Base-by-base conservation (phyloP, 2,113 vertebrate species). In the Cariama cristata region DNA sequence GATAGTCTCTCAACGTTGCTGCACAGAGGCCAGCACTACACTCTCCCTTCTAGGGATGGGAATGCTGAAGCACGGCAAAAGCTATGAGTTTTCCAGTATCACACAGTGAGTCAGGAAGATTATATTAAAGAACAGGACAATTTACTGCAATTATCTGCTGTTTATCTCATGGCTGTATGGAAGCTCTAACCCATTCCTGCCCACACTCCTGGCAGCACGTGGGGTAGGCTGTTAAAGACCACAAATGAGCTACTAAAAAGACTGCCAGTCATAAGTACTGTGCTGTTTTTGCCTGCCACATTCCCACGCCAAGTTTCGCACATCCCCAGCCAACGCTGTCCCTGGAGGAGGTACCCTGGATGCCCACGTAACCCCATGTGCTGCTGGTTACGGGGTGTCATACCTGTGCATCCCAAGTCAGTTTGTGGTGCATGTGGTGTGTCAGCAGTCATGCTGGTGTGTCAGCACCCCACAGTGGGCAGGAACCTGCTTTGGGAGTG, bases 11-110 rank as follows among this genome's bases (percentile, higher is more conserved):
- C 58, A 16, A 35, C 1, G 10, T 6, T 6, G 62, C 71, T 33
- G 22, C 49, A 21, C 0, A 1, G 42, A 44, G n/a, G 8, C 40
- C 5, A 2, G n/a, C 1, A 3, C 55, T 10, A 9, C 0, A 64
- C 45, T 81, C 40, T 8, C 55, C 38, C 33, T 72, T 5, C 44
- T 0, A 32, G 49, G 35, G 40, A 15, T 8, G 30, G 63, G 8
- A 22, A 49, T 14, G 35, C 50, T 6, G 1, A 22, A 19, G 58
- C 0, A 28, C 18, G 4, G 44, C 59, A 35, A 9, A 42, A 69
- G 8, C 3, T 6, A 11, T 7, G 63, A 76, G 69, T 8, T 35
- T 26, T 20, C 59, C 35, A 26, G 26, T 1, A 22, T 5, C 26
- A 4, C 22, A 33, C 40, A 15, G 16, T 5, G 38, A 82, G 32